A percentile compares a stretch with the other conserved stretches of the same genome.
Conservation (phyloP, 2,113 vertebrate genomes). For the Pristiophorus japonicus region DNA sequence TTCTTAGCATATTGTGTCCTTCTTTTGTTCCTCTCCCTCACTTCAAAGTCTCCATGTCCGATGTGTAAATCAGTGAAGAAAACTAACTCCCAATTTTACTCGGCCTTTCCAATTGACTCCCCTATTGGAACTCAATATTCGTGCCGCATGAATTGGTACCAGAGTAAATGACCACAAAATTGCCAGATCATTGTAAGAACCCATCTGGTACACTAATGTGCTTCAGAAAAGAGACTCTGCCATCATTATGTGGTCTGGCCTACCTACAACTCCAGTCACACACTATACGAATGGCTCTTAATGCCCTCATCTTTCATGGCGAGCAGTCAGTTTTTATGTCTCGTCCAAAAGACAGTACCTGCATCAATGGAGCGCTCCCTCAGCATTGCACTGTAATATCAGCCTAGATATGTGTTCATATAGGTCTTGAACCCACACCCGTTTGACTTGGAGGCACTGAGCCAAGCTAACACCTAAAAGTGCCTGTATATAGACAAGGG, state of each 20-base stretch:
- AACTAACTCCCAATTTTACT: not conserved
- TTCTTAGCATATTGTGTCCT: not conserved
- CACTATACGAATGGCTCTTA: too few relatives aligned
- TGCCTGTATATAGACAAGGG: too few relatives aligned
- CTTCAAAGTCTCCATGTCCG: not conserved
- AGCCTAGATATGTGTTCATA: not conserved
- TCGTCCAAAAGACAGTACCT: not conserved
- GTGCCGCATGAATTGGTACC: not conserved
- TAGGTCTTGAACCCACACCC: not conserved
- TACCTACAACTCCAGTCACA: not conserved
- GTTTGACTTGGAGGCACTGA: not conserved
- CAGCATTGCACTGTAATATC: not conserved
- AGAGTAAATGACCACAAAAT: not conserved
- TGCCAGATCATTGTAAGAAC: not conserved
- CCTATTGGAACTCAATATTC: not conserved
- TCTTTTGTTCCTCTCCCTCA: not conserved
- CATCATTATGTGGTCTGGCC: not conserved
- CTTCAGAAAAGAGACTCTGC: not conserved
- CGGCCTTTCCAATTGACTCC: not conserved
- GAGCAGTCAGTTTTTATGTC: not conserved
- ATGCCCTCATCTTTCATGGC: not conserved
- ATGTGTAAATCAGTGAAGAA: not conserved
- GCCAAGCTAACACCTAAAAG: not conserved
- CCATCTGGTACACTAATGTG: not conserved
- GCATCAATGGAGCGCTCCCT: not conserved